Evolutionary conservation across 1,140 invertebrate genomes (phyloP).

Genomic region (Drosophila trapezifrons): DNA sequence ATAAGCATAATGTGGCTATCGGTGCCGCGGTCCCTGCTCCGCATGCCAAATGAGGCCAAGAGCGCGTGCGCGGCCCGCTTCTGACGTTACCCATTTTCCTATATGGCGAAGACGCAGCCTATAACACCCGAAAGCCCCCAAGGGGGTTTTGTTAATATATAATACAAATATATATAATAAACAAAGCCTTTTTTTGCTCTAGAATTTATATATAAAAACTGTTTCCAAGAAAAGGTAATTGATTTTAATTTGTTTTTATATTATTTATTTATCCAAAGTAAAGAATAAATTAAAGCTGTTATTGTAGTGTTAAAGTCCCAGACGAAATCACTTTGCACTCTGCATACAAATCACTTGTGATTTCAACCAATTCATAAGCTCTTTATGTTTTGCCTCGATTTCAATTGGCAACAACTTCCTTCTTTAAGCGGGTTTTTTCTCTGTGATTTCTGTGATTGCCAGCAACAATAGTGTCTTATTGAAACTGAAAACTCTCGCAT

Average conservation of each 20-base stretch:
- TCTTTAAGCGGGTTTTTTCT: slow-evolving; percentile 20
- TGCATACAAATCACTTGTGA: slow-evolving; percentile 58
- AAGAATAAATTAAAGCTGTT: slow-evolving; percentile 2
- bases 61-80: slow-evolving; percentile 64
- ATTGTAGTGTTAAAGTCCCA: slow-evolving; percentile 52
- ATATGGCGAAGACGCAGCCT: neutral
- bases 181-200: neutral
- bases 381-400: slow-evolving; percentile 40
- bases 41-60: slow-evolving; percentile 57
- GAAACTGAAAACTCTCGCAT: slow-evolving; percentile 41
- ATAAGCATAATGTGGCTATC: slow-evolving; percentile 49
- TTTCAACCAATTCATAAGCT: slow-evolving; percentile 21
- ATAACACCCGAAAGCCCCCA: slow-evolving; percentile 23
- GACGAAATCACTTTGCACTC: neutral
- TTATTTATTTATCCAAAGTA: neutral
- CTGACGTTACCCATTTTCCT: slow-evolving; percentile 37
- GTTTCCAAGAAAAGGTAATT: neutral
- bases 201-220: neutral
- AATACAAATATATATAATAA: neutral
- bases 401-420: slow-evolving; percentile 64
- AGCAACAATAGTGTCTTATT: slow-evolving; percentile 9
- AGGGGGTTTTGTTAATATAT: neutral
- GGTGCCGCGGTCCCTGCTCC: slow-evolving; percentile 26
- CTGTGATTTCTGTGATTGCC: neutral
- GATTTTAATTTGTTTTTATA: neutral